Evolutionary conservation across 30 jellyfish, hydroid and myxozoan species (phyloP).

Genomic region (Hydractinia symbiolongicarpus): DNA sequence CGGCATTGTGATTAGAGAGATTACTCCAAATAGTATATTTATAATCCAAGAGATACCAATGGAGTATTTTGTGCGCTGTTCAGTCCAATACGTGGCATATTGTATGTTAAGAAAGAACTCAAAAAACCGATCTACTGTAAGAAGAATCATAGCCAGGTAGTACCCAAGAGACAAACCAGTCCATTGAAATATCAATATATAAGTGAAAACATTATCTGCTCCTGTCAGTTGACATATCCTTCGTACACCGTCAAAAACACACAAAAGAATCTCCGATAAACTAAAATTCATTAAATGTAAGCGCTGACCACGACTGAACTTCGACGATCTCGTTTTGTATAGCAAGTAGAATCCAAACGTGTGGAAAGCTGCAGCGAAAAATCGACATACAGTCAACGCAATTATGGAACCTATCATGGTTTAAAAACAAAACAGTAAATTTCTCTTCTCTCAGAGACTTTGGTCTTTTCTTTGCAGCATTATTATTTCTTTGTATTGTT

Average conservation of each 20-base stretch:
- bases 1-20: background rate
- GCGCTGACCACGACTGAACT: constrained; percentile 10
- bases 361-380: background rate
- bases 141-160: background rate
- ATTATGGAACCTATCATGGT: too few species aligned
- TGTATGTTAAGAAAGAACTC: background rate
- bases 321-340: background rate
- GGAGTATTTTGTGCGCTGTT: background rate
- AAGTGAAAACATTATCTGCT: background rate
- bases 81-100: constrained; percentile 10
- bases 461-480: too few species aligned
- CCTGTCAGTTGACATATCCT: constrained; percentile 3
- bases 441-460: too few species aligned
- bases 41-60: background rate
- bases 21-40: background rate
- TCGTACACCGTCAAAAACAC: background rate
- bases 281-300: constrained; percentile 7
- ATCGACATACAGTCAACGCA: background rate
- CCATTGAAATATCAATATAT: constrained; percentile 4
- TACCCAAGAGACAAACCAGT: constrained; percentile 17
- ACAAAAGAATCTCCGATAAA: background rate
- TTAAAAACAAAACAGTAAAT: too few species aligned
- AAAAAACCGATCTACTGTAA: background rate
- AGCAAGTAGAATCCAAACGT: constrained; percentile 4
- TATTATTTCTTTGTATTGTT: too few species aligned